Percentiles rank a stretch among this genome's conserved stretches.
These are phyloP conservation scores for Agriotes lineatus DNA, from an alignment of 2,888 invertebrate species.

Conservation along the genomic window DNA sequence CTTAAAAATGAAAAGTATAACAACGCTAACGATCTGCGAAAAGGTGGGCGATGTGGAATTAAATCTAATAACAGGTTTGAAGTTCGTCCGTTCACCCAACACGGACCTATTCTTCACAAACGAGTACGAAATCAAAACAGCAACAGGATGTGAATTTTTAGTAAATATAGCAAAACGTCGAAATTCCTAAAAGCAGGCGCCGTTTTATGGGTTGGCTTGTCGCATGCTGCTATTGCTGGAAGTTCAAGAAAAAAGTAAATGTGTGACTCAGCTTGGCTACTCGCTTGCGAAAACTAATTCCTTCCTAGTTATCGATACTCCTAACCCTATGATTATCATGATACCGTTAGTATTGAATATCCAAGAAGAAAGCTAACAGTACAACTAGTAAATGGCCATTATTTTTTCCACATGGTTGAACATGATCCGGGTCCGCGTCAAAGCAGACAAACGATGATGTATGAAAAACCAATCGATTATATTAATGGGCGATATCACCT, in stretches of 20 bases:
- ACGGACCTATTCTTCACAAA: not conserved
- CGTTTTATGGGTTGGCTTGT: not conserved
- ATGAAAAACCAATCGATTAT: not conserved
- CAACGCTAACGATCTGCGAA: not conserved
- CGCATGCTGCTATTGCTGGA: not conserved
- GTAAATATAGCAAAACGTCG: too few species aligned
- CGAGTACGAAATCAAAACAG: not conserved
- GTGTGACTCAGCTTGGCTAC: not conserved
- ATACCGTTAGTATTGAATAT: not conserved
- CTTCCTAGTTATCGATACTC: not conserved
- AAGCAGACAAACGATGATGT: not conserved
- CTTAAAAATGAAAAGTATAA: slow-evolving; percentile 3
- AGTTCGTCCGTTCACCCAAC: slow-evolving; percentile 11
- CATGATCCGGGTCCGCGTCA: not conserved
- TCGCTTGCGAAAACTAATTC: slow-evolving; percentile 7
- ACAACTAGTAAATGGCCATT: not conserved
- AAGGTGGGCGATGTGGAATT: not conserved
- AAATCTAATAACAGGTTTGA: slow-evolving; percentile 6
- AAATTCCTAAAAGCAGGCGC: not conserved
- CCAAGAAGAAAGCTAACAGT: slow-evolving; percentile 4
- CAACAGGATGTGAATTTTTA: not conserved
- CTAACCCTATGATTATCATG: not conserved
- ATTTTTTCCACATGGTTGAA: not conserved
- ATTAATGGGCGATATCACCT: not conserved
- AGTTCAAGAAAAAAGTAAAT: not conserved